phyloP scores from a whole-genome alignment of 2,113 vertebrate genomes.

The Myotis davidii region DNA sequence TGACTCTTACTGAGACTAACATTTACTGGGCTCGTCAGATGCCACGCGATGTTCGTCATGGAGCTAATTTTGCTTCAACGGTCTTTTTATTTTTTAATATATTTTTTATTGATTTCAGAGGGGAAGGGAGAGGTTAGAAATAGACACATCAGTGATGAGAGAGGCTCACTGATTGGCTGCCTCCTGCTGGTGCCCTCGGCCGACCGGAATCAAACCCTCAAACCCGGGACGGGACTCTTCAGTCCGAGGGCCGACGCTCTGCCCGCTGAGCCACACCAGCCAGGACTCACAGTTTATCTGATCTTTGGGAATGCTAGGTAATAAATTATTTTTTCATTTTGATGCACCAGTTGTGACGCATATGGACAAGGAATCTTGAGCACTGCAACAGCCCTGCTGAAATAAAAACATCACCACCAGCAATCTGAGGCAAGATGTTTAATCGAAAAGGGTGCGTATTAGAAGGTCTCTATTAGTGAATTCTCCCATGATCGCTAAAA shows the following conservation, averaged over 20 bases:
- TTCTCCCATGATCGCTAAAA: neutral
- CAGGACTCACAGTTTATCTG: neutral
- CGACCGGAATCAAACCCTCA: no score
- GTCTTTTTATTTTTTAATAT: neutral
- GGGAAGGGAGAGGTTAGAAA: no score
- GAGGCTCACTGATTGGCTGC: no score
- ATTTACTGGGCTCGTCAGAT: neutral
- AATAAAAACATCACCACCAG: neutral
- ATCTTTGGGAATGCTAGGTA: neutral
- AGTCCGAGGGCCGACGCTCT: no score
- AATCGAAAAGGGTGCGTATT: neutral
- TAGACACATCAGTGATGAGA: no score
- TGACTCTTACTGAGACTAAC: neutral
- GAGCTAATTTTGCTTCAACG: neutral
- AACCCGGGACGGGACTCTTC: no score
- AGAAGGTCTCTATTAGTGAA: neutral
- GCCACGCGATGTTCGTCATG: neutral
- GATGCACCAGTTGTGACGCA: neutral
- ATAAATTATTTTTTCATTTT: neutral
- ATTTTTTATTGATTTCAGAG: no score
- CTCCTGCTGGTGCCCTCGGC: no score
- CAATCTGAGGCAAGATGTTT: neutral
- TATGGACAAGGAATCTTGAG: neutral
- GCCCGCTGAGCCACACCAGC: no score
- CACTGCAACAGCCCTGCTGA: neutral